Percentiles rank a stretch among this genome's conserved stretches.
Conservation (phyloP, 2,113 vertebrate species). For the Etheostoma cragini region DNA sequence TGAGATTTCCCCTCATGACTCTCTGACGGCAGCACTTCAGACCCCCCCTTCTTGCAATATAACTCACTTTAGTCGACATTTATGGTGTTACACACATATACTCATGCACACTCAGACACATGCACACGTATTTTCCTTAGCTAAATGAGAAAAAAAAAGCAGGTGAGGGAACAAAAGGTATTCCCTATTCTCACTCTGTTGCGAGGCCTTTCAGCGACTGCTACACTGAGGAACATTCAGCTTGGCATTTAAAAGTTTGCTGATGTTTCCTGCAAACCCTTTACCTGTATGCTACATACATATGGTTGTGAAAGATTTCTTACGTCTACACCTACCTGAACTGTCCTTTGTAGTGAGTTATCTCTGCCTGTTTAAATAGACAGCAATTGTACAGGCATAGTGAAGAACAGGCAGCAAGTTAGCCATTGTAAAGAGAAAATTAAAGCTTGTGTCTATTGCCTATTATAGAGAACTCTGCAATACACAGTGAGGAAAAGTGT, state of each 20-base stretch:
- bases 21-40: conserved; percentile 41
- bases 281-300: conserved; percentile 16
- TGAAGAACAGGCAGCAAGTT: conserved; percentile 1
- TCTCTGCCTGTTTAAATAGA: neutral
- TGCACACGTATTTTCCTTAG: conserved; percentile 35
- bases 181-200: conserved; percentile 38
- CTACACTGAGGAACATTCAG: conserved; percentile 47
- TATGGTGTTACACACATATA: conserved; percentile 27
- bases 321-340: neutral
- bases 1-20: conserved; percentile 72
- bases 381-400: neutral
- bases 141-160: conserved; percentile 40
- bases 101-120: neutral
- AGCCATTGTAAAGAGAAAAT: neutral
- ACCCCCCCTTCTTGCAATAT: neutral
- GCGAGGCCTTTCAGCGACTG: conserved; percentile 49
- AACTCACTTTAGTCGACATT: conserved; percentile 19
- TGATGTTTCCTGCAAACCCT: conserved; percentile 22
- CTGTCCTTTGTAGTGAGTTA: neutral
- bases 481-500: conserved; percentile 16
- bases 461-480: neutral
- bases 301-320: neutral
- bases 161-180: conserved; percentile 24
- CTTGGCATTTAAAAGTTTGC: conserved; percentile 50
- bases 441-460: neutral